A percentile compares a stretch with the other conserved stretches of the same genome.
These are phyloP conservation scores for Acipenser ruthenus DNA, from an alignment of 2,797 vertebrate species.

Conservation along the genomic window DNA sequence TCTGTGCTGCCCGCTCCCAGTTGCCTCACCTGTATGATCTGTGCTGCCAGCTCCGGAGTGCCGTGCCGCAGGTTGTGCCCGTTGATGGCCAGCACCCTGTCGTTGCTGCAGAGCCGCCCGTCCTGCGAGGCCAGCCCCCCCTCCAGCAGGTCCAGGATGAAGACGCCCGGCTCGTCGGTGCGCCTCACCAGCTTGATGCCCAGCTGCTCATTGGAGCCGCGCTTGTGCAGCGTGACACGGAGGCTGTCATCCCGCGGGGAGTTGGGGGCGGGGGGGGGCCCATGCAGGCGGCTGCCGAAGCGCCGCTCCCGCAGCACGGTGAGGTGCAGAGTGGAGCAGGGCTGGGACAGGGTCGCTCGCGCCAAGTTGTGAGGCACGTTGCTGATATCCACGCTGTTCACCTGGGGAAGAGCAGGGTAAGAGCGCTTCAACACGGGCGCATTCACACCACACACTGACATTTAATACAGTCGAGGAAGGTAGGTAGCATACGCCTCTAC, in stretches of 20 bases:
- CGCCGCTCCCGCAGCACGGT: slow-evolving; percentile 89
- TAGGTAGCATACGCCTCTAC: too few relatives aligned
- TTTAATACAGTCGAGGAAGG: too few relatives aligned
- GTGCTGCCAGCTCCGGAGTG: slow-evolving; percentile 90
- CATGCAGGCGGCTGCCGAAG: slow-evolving; percentile 59
- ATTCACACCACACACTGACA: too few relatives aligned
- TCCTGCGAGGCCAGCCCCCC: slow-evolving; percentile 92
- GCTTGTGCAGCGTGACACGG: slow-evolving; percentile 83
- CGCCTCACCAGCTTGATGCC: slow-evolving; percentile 94
- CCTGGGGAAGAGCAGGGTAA: slow-evolving; percentile 49
- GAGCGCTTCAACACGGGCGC: too few relatives aligned
- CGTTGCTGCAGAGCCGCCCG: slow-evolving; percentile 81
- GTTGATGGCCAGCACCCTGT: slow-evolving; percentile 88
- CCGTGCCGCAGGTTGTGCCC: slow-evolving; percentile 90
- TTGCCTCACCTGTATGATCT: slow-evolving; percentile 89
- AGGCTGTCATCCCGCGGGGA: slow-evolving; percentile 46
- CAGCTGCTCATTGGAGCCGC: slow-evolving; percentile 86
- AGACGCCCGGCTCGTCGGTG: slow-evolving; percentile 89
- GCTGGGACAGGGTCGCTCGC: slow-evolving; percentile 79
- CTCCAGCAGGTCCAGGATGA: slow-evolving; percentile 89
- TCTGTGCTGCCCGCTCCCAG: background rate
- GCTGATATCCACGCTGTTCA: slow-evolving; percentile 93
- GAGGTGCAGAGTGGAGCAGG: slow-evolving; percentile 80
- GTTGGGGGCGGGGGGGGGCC: slow-evolving; percentile 36
- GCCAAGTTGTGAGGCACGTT: slow-evolving; percentile 91